Evolutionary conservation across 2,888 invertebrate genomes (phyloP).

Genomic region (Sinotaia quadrata): DNA sequence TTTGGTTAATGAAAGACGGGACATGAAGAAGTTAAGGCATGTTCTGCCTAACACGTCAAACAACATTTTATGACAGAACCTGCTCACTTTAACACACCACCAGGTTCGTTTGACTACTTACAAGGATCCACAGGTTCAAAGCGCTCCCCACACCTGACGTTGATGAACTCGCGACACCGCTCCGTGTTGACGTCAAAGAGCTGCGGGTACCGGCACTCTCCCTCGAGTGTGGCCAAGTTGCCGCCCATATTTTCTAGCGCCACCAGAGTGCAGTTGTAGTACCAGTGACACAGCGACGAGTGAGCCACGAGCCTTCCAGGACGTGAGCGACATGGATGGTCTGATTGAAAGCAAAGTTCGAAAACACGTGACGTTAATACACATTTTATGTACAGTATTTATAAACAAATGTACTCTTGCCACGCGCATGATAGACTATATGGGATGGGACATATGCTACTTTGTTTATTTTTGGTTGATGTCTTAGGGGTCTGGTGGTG

Average conservation of each 20-base stretch:
- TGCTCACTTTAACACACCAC: neutral
- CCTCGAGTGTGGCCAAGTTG: slow-evolving; percentile 33
- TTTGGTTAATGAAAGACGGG: too few species aligned
- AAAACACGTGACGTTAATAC: too few species aligned
- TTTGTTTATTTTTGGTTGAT: too few species aligned
- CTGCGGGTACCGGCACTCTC: slow-evolving; percentile 49
- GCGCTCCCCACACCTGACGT: slow-evolving; percentile 38
- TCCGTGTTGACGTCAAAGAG: slow-evolving; percentile 39
- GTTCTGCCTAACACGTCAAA: too few species aligned
- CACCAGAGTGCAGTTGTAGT: slow-evolving; percentile 44
- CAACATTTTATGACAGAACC: too few species aligned
- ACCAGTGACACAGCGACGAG: slow-evolving; percentile 45
- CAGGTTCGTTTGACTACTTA: slow-evolving; percentile 39
- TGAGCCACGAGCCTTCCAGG: slow-evolving; percentile 36
- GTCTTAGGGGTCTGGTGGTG: too few species aligned
- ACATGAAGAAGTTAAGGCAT: too few species aligned
- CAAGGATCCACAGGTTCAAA: slow-evolving; percentile 51
- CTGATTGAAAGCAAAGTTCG: slow-evolving; percentile 27
- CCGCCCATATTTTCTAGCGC: slow-evolving; percentile 21
- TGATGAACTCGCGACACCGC: slow-evolving; percentile 45
- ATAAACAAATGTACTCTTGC: too few species aligned
- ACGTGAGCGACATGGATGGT: slow-evolving; percentile 33
- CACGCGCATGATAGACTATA: too few species aligned
- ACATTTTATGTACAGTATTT: too few species aligned
- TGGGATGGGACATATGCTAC: too few species aligned